Percentiles rank a stretch among this genome's conserved stretches.
Conservation (phyloP, 2,888 invertebrate species). For the Bombylius major region DNA sequence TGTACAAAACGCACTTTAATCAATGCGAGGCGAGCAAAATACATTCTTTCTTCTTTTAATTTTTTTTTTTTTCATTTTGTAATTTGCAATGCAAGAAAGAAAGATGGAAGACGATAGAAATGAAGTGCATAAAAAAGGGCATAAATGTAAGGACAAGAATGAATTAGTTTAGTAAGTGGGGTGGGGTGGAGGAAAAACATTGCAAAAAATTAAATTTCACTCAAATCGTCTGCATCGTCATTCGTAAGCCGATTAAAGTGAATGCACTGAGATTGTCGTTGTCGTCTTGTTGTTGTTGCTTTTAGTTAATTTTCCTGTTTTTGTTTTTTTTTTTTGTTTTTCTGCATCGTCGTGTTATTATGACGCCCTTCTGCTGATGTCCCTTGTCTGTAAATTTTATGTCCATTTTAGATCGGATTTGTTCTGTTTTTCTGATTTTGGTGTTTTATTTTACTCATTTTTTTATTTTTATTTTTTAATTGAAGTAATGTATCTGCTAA, state of each 20-base stretch:
- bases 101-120: not conserved
- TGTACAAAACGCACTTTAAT: conserved; percentile 4
- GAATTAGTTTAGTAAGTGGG: not conserved
- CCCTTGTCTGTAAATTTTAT: no score
- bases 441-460: no score
- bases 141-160: not conserved
- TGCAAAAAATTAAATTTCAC: conserved; percentile 4
- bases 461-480: no score
- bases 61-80: not conserved
- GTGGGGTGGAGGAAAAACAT: not conserved
- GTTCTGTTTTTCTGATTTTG: no score
- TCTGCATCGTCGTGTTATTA: no score
- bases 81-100: not conserved
- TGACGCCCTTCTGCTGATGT: no score
- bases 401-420: no score
- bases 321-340: no score
- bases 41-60: not conserved
- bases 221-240: not conserved
- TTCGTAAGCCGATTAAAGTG: conserved; percentile 7
- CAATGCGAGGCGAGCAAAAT: not conserved
- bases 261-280: conserved; percentile 3
- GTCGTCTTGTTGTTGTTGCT: not conserved
- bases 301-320: not conserved
- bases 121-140: not conserved
- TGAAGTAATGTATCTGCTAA: no score